A percentile compares a stretch with the other conserved stretches of the same genome.
These are phyloP conservation scores for Ormyrus nitidulus DNA, from an alignment of 2,888 invertebrate species.

Conservation along the genomic window DNA sequence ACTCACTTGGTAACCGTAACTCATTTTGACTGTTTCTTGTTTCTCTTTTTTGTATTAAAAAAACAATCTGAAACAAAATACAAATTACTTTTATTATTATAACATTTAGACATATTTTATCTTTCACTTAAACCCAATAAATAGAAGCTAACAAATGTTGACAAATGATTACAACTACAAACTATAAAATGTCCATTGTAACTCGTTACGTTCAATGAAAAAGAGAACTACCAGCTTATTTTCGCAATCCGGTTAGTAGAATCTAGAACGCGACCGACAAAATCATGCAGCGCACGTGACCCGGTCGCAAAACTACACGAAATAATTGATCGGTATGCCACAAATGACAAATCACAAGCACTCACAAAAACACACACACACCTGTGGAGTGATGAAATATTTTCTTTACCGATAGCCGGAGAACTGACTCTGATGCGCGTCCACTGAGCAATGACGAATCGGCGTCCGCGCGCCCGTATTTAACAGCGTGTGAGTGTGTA, in stretches of 20 bases:
- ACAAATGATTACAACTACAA: background rate
- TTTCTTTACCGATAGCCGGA: too few species aligned
- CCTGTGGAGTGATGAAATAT: background rate
- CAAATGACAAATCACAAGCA: background rate
- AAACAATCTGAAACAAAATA: conserved; percentile 41
- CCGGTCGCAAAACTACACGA: too few species aligned
- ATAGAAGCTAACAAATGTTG: background rate
- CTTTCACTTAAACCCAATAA: background rate
- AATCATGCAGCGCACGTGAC: background rate
- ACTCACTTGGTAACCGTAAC: conserved; percentile 72
- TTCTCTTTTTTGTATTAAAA: conserved; percentile 7
- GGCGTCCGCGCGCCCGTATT: too few species aligned
- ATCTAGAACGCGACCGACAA: background rate
- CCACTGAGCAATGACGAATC: too few species aligned
- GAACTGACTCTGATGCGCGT: too few species aligned
- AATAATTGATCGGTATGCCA: background rate
- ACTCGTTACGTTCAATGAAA: too few species aligned
- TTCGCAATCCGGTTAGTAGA: conserved; percentile 36
- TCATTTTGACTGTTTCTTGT: conserved; percentile 63
- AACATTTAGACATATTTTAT: background rate
- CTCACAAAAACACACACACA: background rate
- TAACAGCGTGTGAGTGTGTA: too few species aligned
- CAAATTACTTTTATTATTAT: conserved; percentile 8
- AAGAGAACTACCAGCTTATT: background rate
- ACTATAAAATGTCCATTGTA: background rate